These are phyloP conservation scores for Drosophila watanabei DNA, from an alignment of 1,140 invertebrate genomes.

Conservation along the genomic window DNA sequence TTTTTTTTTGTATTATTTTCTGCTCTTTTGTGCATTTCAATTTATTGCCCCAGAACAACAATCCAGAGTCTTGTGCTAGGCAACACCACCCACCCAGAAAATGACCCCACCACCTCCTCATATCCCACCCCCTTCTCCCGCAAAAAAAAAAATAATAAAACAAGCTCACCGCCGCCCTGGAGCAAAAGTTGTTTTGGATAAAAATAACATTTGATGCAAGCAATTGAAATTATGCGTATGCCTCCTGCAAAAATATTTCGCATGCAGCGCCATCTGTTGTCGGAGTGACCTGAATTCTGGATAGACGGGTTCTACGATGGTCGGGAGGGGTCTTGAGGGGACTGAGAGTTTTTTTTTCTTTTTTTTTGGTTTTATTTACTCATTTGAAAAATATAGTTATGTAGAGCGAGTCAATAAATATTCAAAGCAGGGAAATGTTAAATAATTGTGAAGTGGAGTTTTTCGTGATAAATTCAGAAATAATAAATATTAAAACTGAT, in stretches of 20 bases:
- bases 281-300: slow-evolving; percentile 47
- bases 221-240: slow-evolving; percentile 73
- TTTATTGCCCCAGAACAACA: slow-evolving; percentile 41
- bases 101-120: background rate
- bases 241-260: slow-evolving; percentile 54
- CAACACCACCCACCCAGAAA: slow-evolving; percentile 25
- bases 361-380: background rate
- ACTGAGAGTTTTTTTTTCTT: background rate
- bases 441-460: too few relatives aligned
- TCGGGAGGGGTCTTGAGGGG: background rate
- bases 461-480: too few relatives aligned
- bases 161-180: slow-evolving; percentile 21
- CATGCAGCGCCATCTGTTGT: slow-evolving; percentile 59
- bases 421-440: too few relatives aligned
- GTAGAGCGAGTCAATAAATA: too few relatives aligned
- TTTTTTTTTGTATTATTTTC: slow-evolving; percentile 3
- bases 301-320: background rate
- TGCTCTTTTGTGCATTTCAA: slow-evolving; percentile 43
- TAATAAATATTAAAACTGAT: too few relatives aligned
- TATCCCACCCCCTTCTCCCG: background rate
- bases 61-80: slow-evolving; percentile 23
- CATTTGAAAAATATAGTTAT: slow-evolving; percentile 33
- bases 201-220: slow-evolving; percentile 64
- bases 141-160: slow-evolving; percentile 8
- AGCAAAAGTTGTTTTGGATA: slow-evolving; percentile 60